Evolutionary conservation across 2,888 invertebrate genomes (phyloP).

Genomic region (Plagodis dolabraria): DNA sequence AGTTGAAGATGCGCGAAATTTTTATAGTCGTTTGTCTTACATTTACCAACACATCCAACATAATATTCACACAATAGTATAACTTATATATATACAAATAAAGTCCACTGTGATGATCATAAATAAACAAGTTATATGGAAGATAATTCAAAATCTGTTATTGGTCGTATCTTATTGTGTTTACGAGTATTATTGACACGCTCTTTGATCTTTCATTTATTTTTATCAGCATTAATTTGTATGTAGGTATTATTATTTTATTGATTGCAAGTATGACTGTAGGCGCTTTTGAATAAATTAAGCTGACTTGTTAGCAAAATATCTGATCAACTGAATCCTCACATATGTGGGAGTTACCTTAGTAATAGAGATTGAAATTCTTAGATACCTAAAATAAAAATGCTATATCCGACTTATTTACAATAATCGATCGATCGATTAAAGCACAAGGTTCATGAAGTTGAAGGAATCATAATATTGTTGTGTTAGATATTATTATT

Average conservation of each 20-base stretch:
- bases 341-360: too few species aligned
- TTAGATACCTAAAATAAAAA: too few species aligned
- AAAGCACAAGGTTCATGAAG: too few species aligned
- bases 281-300: background rate
- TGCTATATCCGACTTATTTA: too few species aligned
- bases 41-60: slow-evolving; percentile 3
- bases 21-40: slow-evolving; percentile 23
- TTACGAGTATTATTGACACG: slow-evolving; percentile 8
- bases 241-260: background rate
- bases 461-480: too few species aligned
- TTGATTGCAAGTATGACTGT: background rate
- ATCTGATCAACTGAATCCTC: too few species aligned
- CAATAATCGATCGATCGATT: too few species aligned
- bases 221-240: background rate
- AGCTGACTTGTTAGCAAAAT: too few species aligned
- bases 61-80: background rate
- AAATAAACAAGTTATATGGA: slow-evolving; percentile 9
- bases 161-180: slow-evolving; percentile 7
- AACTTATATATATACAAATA: background rate
- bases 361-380: too few species aligned
- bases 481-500: too few species aligned
- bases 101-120: background rate
- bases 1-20: slow-evolving; percentile 22
- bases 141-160: slow-evolving; percentile 17
- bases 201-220: slow-evolving; percentile 10